phyloP scores from a whole-genome alignment of 2,888 invertebrate species.

The Cenopis cana region DNA sequence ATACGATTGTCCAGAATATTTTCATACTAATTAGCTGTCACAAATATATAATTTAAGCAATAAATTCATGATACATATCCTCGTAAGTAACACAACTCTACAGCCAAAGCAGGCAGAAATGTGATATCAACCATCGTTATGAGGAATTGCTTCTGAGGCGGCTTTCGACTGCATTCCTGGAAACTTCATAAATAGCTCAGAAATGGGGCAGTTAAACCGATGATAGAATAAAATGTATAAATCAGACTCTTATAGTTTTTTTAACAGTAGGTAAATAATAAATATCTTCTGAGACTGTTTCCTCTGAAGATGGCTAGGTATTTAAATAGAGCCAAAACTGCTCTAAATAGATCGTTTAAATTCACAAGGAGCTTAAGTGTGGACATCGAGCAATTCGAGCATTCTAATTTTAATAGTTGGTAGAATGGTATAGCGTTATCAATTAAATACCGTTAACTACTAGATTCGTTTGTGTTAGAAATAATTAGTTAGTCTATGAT shows the following conservation, averaged over 20 bases:
- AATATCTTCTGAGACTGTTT: background rate
- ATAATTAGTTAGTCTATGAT: background rate
- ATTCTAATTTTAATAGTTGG: background rate
- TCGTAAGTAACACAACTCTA: background rate
- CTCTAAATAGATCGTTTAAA: background rate
- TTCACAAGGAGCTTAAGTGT: conserved; percentile 1
- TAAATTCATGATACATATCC: background rate
- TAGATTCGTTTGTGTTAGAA: background rate
- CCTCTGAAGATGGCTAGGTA: background rate
- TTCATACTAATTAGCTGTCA: no score
- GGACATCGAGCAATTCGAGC: no score
- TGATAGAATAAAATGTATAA: background rate
- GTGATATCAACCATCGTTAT: conserved; percentile 26
- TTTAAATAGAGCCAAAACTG: background rate
- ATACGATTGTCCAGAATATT: no score
- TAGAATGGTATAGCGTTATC: background rate
- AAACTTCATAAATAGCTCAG: conserved; percentile 26
- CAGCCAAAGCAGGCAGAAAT: conserved; percentile 17
- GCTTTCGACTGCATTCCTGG: conserved; percentile 33
- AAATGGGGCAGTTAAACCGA: background rate
- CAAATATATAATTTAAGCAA: no score
- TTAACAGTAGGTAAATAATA: no score
- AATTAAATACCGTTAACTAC: conserved; percentile 11
- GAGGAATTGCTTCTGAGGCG: conserved; percentile 1
- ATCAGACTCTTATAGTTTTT: no score